Evolutionary conservation across 37 sponge, comb jelly and placozoan genomes (phyloP).

Genomic region (Halichondria panicea): DNA sequence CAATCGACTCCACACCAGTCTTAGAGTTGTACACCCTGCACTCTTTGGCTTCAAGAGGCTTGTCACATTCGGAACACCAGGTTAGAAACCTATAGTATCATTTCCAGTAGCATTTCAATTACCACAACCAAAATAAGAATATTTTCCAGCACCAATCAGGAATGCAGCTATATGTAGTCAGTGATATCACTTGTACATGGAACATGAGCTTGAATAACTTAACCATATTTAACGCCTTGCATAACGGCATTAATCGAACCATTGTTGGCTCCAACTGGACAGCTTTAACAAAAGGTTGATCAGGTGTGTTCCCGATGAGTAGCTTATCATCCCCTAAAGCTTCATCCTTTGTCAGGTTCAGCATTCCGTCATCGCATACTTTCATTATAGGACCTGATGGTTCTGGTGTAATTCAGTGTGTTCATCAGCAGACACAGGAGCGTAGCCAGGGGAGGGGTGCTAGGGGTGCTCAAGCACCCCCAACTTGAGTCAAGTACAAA

Average conservation of each 20-base stretch:
- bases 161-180: constrained; percentile 41
- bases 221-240: too few species aligned
- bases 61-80: constrained; percentile 29
- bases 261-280: constrained; percentile 39
- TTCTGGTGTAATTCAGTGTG: too few species aligned
- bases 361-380: too few species aligned
- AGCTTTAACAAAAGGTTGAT: constrained; percentile 36
- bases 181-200: constrained; percentile 27
- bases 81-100: neutral
- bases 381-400: too few species aligned
- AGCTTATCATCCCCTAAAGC: constrained; percentile 10
- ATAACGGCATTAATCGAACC: too few species aligned
- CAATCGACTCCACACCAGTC: constrained; percentile 20
- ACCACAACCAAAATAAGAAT: constrained; percentile 39
- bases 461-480: too few species aligned
- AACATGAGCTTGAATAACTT: too few species aligned
- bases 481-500: too few species aligned
- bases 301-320: constrained; percentile 2
- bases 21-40: too few species aligned
- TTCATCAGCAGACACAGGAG: too few species aligned
- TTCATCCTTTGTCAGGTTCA: too few species aligned
- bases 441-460: too few species aligned
- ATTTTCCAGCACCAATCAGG: constrained; percentile 36
- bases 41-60: constrained; percentile 33
- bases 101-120: constrained; percentile 8